Evolutionary conservation across 2,888 invertebrate species (phyloP), one percentile per base, ranked within the genome.

Genomic region (Drosophila nigritarsus): DNA sequence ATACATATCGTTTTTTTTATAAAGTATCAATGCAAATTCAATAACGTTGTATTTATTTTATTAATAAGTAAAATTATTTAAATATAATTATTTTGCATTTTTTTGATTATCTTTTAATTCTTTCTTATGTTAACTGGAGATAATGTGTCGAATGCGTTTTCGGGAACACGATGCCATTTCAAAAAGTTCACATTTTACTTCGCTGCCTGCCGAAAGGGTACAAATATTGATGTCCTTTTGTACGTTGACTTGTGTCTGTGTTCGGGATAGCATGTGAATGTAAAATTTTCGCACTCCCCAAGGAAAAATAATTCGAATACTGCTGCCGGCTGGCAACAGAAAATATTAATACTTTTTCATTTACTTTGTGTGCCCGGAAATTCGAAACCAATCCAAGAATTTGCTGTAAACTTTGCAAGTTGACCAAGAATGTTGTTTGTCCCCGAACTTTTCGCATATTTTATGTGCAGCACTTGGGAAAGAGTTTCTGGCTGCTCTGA

Each of bases 311-410:
- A 80, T 89, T 87, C 72, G 73, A 75, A 71, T 77, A 58, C 74
- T 56, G 69, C 67, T 65, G 38, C 58, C 66, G 40, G 56, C 63
- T 62, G 64, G 53, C 62, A 69, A 59, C 72, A 65, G 69, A 63
- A 88, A 78, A 72, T 89, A 89, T 83, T 86, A 83, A 83, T 89
- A 83, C 81, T 73, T 89, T 88, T 83, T 89, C 83, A 86, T 89
- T 83, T 83, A 89, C 78, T 83, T 83, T 64, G 38, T 36, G 30
- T 11, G 45, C 34, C 32, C 32, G 27, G n/a, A 42, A 58, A 59
- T 36, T 65, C 49, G 50, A 72, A 49, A 60, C 50, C 59, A 54
- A 70, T 56, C 34, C 69, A 51, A 78, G 74, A 54, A 51, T 60
- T 70, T 54, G 34, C 65, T 54, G 40, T 53, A 69, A 83, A 89